These are phyloP conservation scores for Philereme transversata DNA, from an alignment of 2,888 invertebrate genomes.

Conservation along the genomic window DNA sequence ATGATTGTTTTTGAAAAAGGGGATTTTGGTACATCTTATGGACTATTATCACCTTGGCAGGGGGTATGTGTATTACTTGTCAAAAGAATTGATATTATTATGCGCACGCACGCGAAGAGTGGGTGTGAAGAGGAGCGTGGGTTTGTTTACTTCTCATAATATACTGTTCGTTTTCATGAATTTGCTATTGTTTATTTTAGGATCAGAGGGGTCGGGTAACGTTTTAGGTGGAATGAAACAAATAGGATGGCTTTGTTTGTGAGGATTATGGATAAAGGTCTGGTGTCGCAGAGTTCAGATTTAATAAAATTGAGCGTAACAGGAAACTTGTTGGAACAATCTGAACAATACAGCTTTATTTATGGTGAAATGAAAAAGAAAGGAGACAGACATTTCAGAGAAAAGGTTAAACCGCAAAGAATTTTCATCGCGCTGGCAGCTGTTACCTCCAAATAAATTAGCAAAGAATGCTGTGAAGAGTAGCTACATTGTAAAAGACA, in stretches of 20 bases:
- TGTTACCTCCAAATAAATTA: constrained; percentile 11
- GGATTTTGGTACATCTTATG: neutral
- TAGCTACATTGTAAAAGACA: constrained; percentile 9
- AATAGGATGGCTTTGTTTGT: constrained; percentile 8
- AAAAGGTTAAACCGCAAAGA: too few species aligned
- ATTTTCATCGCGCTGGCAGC: neutral
- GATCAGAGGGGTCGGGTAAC: constrained; percentile 9
- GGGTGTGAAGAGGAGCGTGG: constrained; percentile 27
- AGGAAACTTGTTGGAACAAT: neutral
- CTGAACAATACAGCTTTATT: too few species aligned
- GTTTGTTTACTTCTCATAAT: constrained; percentile 23
- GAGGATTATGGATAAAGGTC: constrained; percentile 1
- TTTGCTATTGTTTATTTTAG: constrained; percentile 25
- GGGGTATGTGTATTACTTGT: constrained; percentile 19
- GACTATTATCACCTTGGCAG: constrained; percentile 1
- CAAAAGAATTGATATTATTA: constrained; percentile 26
- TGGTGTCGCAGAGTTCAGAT: neutral
- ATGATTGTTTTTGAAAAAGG: too few species aligned
- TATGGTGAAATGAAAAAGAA: too few species aligned
- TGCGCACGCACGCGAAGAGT: constrained; percentile 33
- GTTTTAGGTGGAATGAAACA: constrained; percentile 10
- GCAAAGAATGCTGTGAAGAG: constrained; percentile 15
- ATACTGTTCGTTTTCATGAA: constrained; percentile 19
- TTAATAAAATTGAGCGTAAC: neutral
- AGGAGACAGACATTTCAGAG: too few species aligned